Evolutionary conservation across 2,113 vertebrate species (phyloP).

Genomic region (Cyanoderma ruficeps): DNA sequence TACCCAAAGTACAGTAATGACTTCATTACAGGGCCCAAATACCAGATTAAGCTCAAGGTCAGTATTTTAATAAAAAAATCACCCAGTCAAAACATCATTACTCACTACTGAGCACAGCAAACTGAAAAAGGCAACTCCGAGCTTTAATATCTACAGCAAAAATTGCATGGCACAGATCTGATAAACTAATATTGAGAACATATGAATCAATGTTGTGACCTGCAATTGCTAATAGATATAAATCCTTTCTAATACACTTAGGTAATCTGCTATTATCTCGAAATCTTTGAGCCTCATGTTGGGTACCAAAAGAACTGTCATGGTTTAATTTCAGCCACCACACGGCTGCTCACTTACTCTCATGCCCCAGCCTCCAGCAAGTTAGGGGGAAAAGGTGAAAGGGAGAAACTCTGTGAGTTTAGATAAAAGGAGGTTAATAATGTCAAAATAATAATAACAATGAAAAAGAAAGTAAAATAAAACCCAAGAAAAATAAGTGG

Average conservation of each 20-base stretch:
- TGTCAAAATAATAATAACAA: not conserved
- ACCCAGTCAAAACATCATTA: not conserved
- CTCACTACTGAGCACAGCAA: not conserved
- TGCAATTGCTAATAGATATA: not conserved
- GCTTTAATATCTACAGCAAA: not conserved
- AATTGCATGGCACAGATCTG: not conserved
- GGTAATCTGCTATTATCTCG: not conserved
- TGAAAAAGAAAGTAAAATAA: not conserved
- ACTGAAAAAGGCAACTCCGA: not conserved
- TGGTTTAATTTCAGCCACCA: not conserved
- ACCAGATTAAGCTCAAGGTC: not conserved
- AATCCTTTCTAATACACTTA: not conserved
- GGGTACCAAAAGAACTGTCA: fast-evolving
- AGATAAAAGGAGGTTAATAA: not conserved
- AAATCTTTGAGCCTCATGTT: not conserved
- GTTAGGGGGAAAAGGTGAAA: fast-evolving
- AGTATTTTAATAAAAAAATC: not conserved
- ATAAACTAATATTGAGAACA: not conserved
- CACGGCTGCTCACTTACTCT: not conserved
- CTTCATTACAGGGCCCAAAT: not conserved
- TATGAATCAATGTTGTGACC: not conserved
- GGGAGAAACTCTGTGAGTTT: not conserved
- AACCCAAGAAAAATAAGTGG: not conserved
- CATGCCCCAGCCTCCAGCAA: fast-evolving
- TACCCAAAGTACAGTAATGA: not conserved